Evolutionary conservation across 2,797 vertebrate species (phyloP).

Genomic region (Dromococcyx pavoninus): DNA sequence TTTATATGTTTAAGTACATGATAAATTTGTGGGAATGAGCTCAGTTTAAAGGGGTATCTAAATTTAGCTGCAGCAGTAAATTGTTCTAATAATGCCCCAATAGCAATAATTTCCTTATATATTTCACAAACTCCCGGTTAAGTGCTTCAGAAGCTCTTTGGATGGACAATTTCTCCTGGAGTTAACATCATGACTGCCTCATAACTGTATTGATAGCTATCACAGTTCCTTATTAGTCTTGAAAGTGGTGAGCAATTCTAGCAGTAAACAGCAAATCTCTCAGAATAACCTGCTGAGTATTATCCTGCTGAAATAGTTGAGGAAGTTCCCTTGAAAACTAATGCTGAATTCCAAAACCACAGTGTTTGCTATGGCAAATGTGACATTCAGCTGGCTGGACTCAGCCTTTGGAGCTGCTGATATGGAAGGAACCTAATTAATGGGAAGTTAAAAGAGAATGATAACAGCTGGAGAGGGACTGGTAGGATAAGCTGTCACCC

Average conservation of each 20-base stretch:
- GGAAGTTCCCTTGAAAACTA: neutral
- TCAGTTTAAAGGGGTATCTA: neutral
- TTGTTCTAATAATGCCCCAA: neutral
- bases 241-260: neutral
- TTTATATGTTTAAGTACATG: neutral
- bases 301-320: neutral
- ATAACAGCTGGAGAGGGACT: neutral
- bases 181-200: neutral
- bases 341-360: neutral
- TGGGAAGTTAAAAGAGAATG: neutral
- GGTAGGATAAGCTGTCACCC: neutral
- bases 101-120: neutral
- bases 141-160: neutral
- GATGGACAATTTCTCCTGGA: neutral
- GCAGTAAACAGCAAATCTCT: neutral
- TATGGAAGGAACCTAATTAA: slow-evolving; percentile 27
- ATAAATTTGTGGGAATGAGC: neutral
- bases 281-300: neutral
- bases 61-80: neutral
- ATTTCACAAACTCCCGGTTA: neutral
- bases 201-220: neutral
- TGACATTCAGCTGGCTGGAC: neutral
- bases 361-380: neutral
- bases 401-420: neutral
- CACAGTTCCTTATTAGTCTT: slow-evolving; percentile 5